Percentiles rank a stretch among this genome's conserved stretches.
Conservation (phyloP, 1,140 invertebrate species). For the Gerris buenoi region DNA sequence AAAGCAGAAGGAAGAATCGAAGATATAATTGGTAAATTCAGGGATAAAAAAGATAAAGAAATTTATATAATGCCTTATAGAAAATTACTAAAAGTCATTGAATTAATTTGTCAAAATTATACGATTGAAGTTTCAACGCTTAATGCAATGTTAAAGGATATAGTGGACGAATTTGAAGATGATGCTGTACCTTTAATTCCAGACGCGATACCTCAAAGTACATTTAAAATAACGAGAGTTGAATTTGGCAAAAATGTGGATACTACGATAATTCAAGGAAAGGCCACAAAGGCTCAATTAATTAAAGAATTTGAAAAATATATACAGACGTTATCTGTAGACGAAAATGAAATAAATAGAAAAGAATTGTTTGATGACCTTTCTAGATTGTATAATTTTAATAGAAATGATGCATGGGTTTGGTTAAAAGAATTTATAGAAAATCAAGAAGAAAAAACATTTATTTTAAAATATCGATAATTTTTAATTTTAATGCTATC, state of each 20-base stretch:
- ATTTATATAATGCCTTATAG: not conserved
- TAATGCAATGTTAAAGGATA: not conserved
- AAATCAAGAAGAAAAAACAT: not conserved
- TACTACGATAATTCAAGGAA: not conserved
- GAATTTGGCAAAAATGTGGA: not conserved
- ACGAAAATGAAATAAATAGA: not conserved
- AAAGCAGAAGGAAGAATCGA: not conserved
- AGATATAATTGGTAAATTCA: not conserved
- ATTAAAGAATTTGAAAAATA: not conserved
- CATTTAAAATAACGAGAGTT: not conserved
- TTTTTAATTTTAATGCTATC: not conserved
- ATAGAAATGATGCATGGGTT: not conserved
- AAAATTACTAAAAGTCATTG: not conserved
- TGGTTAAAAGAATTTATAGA: not conserved
- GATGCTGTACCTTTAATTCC: not conserved
- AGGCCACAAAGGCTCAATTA: not conserved
- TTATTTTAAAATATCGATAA: not conserved
- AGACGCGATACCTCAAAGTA: not conserved
- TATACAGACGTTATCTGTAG: not conserved
- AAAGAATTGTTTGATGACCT: not conserved
- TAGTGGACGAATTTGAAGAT: not conserved
- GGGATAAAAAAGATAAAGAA: not conserved
- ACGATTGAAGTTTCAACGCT: not conserved
- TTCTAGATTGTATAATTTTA: not conserved
- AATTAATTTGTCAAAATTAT: not conserved